Evolutionary conservation across 1,140 invertebrate genomes (phyloP), one percentile per base, ranked within the genome.

Genomic region (Paracyclopina nana): DNA sequence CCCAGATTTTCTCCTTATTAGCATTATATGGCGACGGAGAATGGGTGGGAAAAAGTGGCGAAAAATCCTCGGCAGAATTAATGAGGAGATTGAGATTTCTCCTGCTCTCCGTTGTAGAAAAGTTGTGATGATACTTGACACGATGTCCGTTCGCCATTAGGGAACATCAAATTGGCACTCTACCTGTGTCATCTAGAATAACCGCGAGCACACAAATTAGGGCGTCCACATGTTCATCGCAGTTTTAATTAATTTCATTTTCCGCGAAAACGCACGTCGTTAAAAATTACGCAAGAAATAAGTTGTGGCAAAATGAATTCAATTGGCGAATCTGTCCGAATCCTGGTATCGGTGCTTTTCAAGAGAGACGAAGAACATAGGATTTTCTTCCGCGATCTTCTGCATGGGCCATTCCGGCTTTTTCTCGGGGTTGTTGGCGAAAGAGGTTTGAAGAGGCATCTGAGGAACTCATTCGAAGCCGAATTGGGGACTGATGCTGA

Each of bases 191-290:
- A n/a, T n/a, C n/a, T n/a, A n/a, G n/a, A n/a, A n/a, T n/a, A n/a
- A n/a, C n/a, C n/a, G n/a, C n/a, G n/a, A n/a, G n/a, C n/a, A n/a
- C n/a, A n/a, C n/a, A n/a, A n/a, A n/a, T n/a, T n/a, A n/a, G n/a
- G n/a, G n/a, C n/a, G n/a, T n/a, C n/a, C n/a, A n/a, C n/a, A 31
- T 31, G 9, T 31, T 31, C 29, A 31, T 31, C 29, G 14, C 29
- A 31, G 29, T 31, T 31, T 31, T 31, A 31, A 31, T 31, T 31
- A 31, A 31, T 31, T 31, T 31, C 29, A 31, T 31, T 31, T 31
- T 31, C 29, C 29, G 29, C 29, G 29, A 31, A 31, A 31, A 31
- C 29, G 14, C 9, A 14, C 29, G n/a, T 9, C 29, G 29, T 31
- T 9, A 14, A 9, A 31, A 31, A 31, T 31, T 31, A 31, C 29